Percentiles rank a stretch among this genome's conserved stretches.
Conservation (phyloP, 2,797 vertebrate species). For the Liasis olivaceus region DNA sequence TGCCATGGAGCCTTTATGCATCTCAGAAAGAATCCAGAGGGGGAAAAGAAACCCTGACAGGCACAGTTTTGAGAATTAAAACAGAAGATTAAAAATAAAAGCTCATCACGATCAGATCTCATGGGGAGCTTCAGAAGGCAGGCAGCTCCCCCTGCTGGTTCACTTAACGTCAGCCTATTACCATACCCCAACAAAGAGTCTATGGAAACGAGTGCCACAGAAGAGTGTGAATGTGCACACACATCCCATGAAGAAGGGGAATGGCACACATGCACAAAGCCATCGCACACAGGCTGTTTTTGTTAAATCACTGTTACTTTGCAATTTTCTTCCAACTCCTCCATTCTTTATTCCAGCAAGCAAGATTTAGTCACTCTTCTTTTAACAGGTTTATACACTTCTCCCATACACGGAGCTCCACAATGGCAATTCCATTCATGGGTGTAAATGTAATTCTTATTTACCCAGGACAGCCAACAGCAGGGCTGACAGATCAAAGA, state of each 20-base stretch:
- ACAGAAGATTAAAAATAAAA: slow-evolving; percentile 14
- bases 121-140: neutral
- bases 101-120: neutral
- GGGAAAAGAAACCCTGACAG: neutral
- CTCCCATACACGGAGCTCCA: neutral
- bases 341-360: neutral
- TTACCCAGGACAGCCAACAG: neutral
- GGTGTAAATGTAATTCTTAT: neutral
- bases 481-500: neutral
- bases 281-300: neutral
- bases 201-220: slow-evolving; percentile 9
- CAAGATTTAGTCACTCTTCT: neutral
- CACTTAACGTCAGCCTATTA: neutral
- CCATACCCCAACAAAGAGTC: neutral
- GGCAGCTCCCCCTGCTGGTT: slow-evolving; percentile 28
- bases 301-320: neutral
- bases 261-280: neutral
- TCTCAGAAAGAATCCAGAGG: slow-evolving; percentile 27
- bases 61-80: slow-evolving; percentile 34
- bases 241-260: neutral
- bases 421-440: neutral
- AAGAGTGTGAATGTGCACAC: neutral
- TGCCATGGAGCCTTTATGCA: slow-evolving; percentile 26
- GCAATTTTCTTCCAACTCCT: neutral
- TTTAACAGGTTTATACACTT: neutral